phyloP scores from a whole-genome alignment of 2,888 invertebrate genomes.

The Octonoba sinensis region DNA sequence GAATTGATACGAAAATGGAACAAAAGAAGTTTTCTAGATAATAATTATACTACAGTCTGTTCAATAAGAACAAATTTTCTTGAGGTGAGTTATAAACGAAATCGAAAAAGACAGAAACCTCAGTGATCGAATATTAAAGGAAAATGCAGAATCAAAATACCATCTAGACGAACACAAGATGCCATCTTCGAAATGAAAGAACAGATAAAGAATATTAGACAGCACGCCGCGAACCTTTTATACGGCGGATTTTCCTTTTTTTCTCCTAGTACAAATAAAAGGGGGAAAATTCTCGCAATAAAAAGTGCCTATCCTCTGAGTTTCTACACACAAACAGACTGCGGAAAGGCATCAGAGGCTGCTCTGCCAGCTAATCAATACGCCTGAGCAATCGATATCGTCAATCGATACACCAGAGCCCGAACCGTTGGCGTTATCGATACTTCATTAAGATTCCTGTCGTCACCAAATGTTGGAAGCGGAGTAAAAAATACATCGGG shows the following conservation, averaged over 20 bases:
- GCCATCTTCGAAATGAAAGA: constrained; percentile 49
- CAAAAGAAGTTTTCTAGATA: too few species aligned
- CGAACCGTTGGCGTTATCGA: constrained; percentile 62
- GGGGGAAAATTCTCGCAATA: constrained; percentile 23
- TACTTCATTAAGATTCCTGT: constrained; percentile 64
- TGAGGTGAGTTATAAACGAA: too few species aligned
- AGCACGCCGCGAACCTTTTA: constrained; percentile 52
- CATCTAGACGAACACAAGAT: constrained; percentile 38
- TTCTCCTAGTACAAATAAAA: constrained; percentile 5
- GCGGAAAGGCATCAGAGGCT: constrained; percentile 49
- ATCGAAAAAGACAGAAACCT: not conserved
- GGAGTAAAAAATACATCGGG: constrained; percentile 35
- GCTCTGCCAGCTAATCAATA: constrained; percentile 58
- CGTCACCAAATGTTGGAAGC: constrained; percentile 57
- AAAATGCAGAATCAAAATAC: constrained; percentile 1
- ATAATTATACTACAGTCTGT: too few species aligned
- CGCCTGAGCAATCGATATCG: constrained; percentile 49
- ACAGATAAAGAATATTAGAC: constrained; percentile 54
- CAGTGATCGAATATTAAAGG: constrained; percentile 4
- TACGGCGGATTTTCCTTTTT: constrained; percentile 45
- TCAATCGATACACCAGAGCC: constrained; percentile 50
- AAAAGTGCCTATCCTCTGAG: constrained; percentile 47
- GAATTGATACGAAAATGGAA: too few species aligned
- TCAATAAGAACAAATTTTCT: too few species aligned
- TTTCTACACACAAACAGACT: constrained; percentile 44